phyloP scores from a whole-genome alignment of 2,797 vertebrate species.

The Jordanella pulchra region DNA sequence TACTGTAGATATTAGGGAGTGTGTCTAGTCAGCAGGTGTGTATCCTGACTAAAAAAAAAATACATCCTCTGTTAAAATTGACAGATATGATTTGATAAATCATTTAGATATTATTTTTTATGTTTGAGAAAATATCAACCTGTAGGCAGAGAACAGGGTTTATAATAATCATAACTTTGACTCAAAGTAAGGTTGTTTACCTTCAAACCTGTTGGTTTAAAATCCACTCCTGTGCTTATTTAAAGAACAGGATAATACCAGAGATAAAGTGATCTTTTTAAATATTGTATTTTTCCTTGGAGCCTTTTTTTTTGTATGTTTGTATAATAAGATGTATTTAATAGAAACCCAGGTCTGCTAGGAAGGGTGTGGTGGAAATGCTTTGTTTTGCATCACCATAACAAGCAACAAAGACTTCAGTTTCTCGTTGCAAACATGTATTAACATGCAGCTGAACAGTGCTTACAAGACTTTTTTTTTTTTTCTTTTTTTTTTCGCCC shows the following conservation, averaged over 20 bases:
- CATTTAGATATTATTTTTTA: no score
- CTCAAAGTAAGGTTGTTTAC: neutral
- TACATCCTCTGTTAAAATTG: no score
- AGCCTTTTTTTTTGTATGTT: neutral
- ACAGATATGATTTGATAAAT: no score
- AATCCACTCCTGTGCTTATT: slow-evolving; percentile 7
- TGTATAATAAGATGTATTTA: slow-evolving; percentile 34
- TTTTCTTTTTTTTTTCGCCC: neutral
- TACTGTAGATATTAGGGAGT: no score
- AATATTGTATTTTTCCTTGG: neutral
- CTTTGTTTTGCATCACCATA: neutral
- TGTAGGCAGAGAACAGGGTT: neutral
- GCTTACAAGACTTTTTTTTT: neutral
- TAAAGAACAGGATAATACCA: slow-evolving; percentile 16
- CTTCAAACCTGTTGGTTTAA: slow-evolving; percentile 8
- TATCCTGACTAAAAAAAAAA: no score
- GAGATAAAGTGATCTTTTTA: slow-evolving; percentile 4
- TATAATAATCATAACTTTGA: slow-evolving; percentile 16
- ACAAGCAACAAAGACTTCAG: slow-evolving; percentile 2
- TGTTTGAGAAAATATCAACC: no score
- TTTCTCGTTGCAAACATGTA: neutral
- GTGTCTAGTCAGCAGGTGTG: no score
- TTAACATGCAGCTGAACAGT: neutral
- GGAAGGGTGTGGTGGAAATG: slow-evolving; percentile 20
- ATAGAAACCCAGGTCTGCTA: slow-evolving; percentile 39